These are phyloP conservation scores for Laupala kohalensis DNA, from an alignment of 1,140 invertebrate genomes.

Conservation along the genomic window DNA sequence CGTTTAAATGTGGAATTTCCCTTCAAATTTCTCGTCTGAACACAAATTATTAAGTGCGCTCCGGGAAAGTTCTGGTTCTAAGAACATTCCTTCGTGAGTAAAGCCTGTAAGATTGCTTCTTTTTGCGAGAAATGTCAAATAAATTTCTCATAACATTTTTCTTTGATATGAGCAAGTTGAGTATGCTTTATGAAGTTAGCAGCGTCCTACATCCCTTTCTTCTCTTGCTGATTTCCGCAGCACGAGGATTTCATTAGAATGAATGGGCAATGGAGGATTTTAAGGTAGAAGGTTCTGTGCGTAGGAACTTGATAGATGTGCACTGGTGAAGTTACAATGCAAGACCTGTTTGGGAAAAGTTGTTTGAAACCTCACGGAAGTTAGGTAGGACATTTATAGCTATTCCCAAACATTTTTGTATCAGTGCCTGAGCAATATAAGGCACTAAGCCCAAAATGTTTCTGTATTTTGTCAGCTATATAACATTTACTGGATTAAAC, in stretches of 20 bases:
- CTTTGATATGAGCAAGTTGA: not conserved
- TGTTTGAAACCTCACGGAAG: no score
- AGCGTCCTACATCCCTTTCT: not conserved
- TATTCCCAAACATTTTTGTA: no score
- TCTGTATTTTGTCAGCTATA: no score
- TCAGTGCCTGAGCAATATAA: no score
- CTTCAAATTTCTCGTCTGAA: not conserved
- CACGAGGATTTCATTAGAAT: not conserved
- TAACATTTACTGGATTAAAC: no score
- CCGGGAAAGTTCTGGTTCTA: not conserved
- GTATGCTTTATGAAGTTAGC: not conserved
- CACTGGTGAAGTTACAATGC: no score
- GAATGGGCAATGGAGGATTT: not conserved
- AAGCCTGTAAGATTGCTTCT: not conserved
- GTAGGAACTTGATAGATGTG: not conserved
- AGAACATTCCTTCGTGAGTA: not conserved
- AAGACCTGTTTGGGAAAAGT: no score
- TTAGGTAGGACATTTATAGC: no score
- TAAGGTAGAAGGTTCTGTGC: not conserved
- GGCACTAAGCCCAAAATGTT: no score
- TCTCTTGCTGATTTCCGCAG: not conserved
- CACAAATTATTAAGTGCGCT: not conserved
- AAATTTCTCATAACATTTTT: not conserved
- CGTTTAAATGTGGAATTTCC: not conserved
- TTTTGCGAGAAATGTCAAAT: not conserved